Evolutionary conservation across 2,797 vertebrate species (phyloP).

Genomic region (Helostoma temminkii): DNA sequence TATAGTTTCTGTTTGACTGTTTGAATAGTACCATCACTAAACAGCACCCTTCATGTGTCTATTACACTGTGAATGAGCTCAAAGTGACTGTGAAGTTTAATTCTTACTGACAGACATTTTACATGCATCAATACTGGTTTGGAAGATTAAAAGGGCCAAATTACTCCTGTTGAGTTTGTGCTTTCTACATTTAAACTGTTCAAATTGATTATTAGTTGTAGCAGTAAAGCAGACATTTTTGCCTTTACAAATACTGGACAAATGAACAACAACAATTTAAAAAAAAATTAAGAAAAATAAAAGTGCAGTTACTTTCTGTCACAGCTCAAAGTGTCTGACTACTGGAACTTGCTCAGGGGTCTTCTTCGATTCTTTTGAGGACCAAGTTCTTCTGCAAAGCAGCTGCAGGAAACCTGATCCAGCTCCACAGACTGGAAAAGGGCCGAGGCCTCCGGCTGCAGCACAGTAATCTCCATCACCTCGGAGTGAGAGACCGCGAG

Average conservation of each 20-base stretch:
- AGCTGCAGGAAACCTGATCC: constrained; percentile 40
- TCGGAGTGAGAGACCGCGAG: constrained; percentile 3
- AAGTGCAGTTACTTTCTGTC: constrained; percentile 1
- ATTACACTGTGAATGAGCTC: too few relatives aligned
- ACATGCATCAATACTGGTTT: too few relatives aligned
- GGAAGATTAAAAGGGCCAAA: too few relatives aligned
- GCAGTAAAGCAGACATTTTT: neutral
- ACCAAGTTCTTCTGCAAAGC: constrained; percentile 18
- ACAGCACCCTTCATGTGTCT: neutral
- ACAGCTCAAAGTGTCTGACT: constrained; percentile 15
- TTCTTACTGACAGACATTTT: too few relatives aligned
- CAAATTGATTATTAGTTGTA: neutral
- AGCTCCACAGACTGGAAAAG: constrained; percentile 40
- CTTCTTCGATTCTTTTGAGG: constrained; percentile 40
- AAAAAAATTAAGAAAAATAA: neutral
- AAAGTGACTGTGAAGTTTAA: too few relatives aligned
- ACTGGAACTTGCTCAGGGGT: constrained; percentile 11
- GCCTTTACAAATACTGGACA: neutral
- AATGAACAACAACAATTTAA: too few relatives aligned
- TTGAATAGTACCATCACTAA: constrained; percentile 42
- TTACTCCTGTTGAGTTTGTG: too few relatives aligned
- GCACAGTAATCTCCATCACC: constrained; percentile 28
- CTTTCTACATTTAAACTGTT: neutral
- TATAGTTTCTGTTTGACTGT: constrained; percentile 14
- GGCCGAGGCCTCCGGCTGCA: constrained; percentile 47